Base-by-base conservation (phyloP, 2,888 invertebrate genomes). In the Drosophila hamatofila region DNA sequence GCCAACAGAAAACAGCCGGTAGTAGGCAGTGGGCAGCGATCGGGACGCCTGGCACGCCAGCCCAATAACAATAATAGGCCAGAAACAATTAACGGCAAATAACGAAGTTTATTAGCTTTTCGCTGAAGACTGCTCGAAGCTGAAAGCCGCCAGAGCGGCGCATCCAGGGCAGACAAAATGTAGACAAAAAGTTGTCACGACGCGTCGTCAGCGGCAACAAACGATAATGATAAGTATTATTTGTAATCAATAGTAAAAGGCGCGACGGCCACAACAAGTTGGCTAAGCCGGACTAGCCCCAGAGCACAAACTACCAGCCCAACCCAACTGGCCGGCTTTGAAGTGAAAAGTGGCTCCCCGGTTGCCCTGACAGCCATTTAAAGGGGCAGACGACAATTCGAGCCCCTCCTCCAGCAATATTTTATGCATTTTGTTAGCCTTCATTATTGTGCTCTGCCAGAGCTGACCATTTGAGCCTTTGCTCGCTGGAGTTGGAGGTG, bases 41-140 rank as follows among this genome's bases (percentile, higher is more conserved):
- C 51, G 18, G 49, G 48, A 48, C 27, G 14, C 48, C n/a, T n/a
- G 9, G n/a, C 33, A 33, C 27, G 33, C 21, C 33, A 12, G 51
- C 35, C 21, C 51, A 16, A 35, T 35, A 35, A 8, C 54, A 54
- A 71, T 83, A 82, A 83, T 73, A 51, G 77, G 58, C 72, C 54
- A 69, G 37, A 70, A 81, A 69, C 81, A 81, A 81, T 87, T 81
- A 87, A 73, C 69, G 81, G 62, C 64, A 80, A 83, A 81, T 80
- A 76, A 72, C 80, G 86, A 65, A 72, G 83, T 67, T 80, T 83
- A 80, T 86, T 86, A 78, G 87, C 72, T 75, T 75, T 80, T 62
- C 79, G 72, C 65, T 23, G 49, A 25, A 16, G 9, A 35, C 21
- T 9, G 16, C 8, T 52, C 23, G n/a, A 25, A n/a, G 9, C 11